Evolutionary conservation across 2,797 vertebrate species (phyloP).

Genomic region (Acrossocheilus wenchowensis): DNA sequence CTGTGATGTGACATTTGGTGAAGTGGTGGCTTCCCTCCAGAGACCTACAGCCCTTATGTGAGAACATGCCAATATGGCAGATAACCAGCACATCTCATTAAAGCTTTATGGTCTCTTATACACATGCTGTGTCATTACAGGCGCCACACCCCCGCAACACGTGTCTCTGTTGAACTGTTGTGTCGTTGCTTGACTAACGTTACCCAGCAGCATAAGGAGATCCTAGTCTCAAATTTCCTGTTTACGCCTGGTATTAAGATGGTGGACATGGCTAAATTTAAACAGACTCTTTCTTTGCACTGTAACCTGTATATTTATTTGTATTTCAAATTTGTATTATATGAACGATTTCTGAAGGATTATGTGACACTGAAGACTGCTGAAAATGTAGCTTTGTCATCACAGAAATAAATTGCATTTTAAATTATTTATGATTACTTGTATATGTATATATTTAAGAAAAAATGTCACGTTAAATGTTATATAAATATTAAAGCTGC

Average conservation of each 20-base stretch:
- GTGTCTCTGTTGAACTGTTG: constrained; percentile 27
- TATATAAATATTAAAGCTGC: no score
- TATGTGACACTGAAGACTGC: neutral
- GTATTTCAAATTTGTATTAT: neutral
- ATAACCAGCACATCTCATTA: constrained; percentile 60
- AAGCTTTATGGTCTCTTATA: constrained; percentile 51
- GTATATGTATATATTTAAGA: no score
- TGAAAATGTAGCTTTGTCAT: neutral
- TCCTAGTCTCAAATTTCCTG: neutral
- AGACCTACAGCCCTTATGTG: constrained; percentile 26
- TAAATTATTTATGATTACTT: neutral
- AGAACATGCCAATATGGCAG: constrained; percentile 55
- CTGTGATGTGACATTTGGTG: constrained; percentile 37
- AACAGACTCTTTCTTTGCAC: neutral
- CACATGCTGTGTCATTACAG: constrained; percentile 51
- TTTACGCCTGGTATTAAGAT: constrained; percentile 3
- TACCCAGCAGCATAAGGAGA: constrained; percentile 6
- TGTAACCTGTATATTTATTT: neutral
- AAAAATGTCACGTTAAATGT: no score
- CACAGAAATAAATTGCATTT: neutral
- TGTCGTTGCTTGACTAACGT: constrained; percentile 26
- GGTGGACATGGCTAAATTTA: neutral
- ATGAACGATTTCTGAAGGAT: neutral
- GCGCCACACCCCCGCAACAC: constrained; percentile 18
- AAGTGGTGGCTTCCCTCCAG: constrained; percentile 38